phyloP scores from a whole-genome alignment of 2,797 vertebrate species.

The Galago senegalensis region DNA sequence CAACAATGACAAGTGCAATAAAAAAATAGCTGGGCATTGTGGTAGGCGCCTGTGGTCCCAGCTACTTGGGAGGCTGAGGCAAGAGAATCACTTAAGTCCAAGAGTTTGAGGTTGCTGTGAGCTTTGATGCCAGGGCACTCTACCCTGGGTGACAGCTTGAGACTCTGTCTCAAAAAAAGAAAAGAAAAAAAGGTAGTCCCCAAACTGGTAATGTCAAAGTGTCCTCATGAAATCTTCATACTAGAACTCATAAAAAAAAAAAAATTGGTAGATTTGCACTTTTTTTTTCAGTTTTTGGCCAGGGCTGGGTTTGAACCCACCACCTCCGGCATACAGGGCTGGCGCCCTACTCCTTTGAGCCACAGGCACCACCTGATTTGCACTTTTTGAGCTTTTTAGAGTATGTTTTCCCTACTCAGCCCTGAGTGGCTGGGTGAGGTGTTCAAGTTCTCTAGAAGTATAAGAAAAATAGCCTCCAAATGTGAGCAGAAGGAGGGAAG shows the following conservation, averaged over 20 bases:
- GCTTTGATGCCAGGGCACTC: too few species aligned
- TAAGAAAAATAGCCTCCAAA: background rate
- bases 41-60: too few species aligned
- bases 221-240: constrained; percentile 4
- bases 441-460: background rate
- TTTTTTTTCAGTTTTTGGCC: background rate
- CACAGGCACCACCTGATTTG: background rate
- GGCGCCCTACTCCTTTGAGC: too few species aligned
- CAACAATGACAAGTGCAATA: too few species aligned
- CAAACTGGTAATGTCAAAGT: background rate
- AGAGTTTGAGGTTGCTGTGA: too few species aligned
- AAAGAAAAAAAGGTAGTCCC: background rate
- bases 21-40: too few species aligned
- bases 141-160: too few species aligned
- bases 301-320: too few species aligned
- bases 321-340: too few species aligned
- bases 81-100: too few species aligned
- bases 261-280: background rate
- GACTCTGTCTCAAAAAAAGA: too few species aligned
- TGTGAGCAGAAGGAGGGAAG: background rate
- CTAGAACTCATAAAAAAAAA: background rate
- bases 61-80: too few species aligned
- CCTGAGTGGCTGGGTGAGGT: background rate
- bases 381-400: background rate
- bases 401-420: background rate